Evolutionary conservation across 2,888 invertebrate species (phyloP), one percentile per base, ranked within the genome.

Genomic region (Lysandra coridon): DNA sequence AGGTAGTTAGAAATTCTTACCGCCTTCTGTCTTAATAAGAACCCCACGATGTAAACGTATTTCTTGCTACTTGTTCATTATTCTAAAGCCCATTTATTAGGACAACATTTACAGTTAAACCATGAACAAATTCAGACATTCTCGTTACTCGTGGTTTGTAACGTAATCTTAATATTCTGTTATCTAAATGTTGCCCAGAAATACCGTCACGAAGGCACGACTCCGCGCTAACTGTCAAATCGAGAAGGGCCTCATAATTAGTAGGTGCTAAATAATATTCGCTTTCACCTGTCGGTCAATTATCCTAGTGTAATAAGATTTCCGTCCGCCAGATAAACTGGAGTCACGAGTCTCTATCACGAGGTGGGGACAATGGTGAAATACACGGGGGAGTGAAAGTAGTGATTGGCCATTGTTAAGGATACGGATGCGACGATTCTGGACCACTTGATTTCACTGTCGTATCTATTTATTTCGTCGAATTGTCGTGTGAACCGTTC

Each of bases 291-390:
- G 89, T 87, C 90, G 88, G 91, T 87, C 89, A 90, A 91, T 91
- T 90, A 86, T 88, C 88, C 87, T 86, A 84, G 88, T 90, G 86
- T 86, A 88, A 87, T 86, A 89, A 92, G 89, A 90, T 90, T 90
- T 91, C 90, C 89, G 79, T 60, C 79, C 37, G 88, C 88, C 87
- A 81, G 83, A 85, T 85, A 91, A 89, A 90, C 88, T 87, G 90
- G 86, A 89, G 91, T 93, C 93, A 94, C 93, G 94, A 93, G 86
- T 90, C 89, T 90, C 89, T 89, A 92, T 93, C 93, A 94, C 93
- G 93, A 93, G 84, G 84, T 87, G 88, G 86, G 86, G 90, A 93
- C 91, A 92, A 93, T 92, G 87, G 90, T 87, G 86, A 88, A 69
- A 88, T 88, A 88, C 88, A 87, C 88, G 88, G 86, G 86, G 88